Evolutionary conservation across 2,113 vertebrate genomes (phyloP).

Genomic region (Leiothrix lutea): DNA sequence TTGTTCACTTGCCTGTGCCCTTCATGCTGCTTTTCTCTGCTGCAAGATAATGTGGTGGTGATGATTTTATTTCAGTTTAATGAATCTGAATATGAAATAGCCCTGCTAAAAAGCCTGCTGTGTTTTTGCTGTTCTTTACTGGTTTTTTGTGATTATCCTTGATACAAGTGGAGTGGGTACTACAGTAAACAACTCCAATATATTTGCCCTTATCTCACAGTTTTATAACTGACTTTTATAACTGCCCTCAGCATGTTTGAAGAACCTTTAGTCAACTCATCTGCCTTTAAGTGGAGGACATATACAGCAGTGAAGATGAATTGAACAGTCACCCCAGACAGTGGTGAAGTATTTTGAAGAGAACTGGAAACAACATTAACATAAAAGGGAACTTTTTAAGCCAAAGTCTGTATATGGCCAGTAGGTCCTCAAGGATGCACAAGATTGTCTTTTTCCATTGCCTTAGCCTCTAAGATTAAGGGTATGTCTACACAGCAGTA

Average conservation of each 20-base stretch:
- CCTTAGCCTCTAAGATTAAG: conserved; percentile 17
- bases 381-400: conserved; percentile 19
- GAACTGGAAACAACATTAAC: background rate
- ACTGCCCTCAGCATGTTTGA: background rate
- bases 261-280: background rate
- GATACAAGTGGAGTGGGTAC: background rate
- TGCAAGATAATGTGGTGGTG: conserved; percentile 7
- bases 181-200: background rate
- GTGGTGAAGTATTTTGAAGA: conserved; percentile 1
- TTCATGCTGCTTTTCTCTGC: conserved; percentile 22
- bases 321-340: background rate
- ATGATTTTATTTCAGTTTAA: conserved; percentile 10
- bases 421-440: background rate
- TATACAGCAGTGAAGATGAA: background rate
- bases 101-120: conserved; percentile 39
- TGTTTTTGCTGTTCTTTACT: conserved; percentile 29
- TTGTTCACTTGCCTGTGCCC: conserved; percentile 44
- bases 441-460: conserved; percentile 5
- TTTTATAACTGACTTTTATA: conserved; percentile 5
- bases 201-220: background rate
- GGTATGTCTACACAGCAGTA: background rate
- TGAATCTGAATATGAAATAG: background rate
- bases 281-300: background rate
- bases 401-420: conserved; percentile 33
- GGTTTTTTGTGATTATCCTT: background rate